Percentiles rank a stretch among this genome's conserved stretches.
Evolutionary conservation across 2,888 invertebrate species (phyloP).

Genomic region (Lucinisca nassula): DNA sequence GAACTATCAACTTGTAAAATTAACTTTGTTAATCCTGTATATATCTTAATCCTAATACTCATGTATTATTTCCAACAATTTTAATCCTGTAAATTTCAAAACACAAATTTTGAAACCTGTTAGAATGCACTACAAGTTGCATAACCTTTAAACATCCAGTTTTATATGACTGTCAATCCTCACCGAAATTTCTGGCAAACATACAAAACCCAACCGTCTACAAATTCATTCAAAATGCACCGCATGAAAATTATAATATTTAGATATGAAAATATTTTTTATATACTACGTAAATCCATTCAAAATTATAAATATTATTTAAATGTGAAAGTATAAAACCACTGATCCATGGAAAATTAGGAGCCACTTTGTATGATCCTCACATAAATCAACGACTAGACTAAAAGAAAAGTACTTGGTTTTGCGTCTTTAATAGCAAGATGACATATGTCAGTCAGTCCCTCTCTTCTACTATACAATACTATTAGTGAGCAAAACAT

Average conservation of each 20-base stretch:
- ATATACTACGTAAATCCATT: background rate
- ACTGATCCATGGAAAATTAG: background rate
- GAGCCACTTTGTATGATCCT: background rate
- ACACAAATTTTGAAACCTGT: background rate
- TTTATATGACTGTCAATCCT: background rate
- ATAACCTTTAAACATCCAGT: background rate
- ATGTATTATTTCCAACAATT: background rate
- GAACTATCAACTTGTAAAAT: no score
- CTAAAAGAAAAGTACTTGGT: background rate
- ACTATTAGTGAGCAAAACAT: background rate
- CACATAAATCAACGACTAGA: background rate
- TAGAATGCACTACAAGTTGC: background rate
- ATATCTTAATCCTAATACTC: background rate
- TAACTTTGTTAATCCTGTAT: no score
- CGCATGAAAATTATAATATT: background rate
- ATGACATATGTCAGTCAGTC: constrained; percentile 4
- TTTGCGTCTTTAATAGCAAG: background rate
- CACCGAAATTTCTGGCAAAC: background rate
- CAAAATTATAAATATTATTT: background rate
- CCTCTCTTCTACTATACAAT: background rate
- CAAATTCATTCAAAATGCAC: background rate
- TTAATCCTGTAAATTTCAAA: background rate
- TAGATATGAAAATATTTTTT: background rate
- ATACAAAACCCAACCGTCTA: background rate
- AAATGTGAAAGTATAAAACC: background rate